Evolutionary conservation across 2,113 vertebrate species (phyloP).

Genomic region (Gymnocephalus cernua): DNA sequence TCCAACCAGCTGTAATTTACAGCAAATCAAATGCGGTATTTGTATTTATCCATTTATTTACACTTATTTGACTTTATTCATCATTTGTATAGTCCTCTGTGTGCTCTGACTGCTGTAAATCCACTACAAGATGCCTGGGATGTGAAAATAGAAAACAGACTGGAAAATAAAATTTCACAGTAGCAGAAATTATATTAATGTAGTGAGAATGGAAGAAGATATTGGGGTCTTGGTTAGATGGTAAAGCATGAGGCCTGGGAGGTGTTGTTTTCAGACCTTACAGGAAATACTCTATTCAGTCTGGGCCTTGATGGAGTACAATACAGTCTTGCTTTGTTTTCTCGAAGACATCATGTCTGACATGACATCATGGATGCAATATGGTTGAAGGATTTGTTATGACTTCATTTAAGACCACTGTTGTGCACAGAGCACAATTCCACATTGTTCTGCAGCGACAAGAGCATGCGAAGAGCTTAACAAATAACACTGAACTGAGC

Average conservation of each 20-base stretch:
- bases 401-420: slow-evolving; percentile 73
- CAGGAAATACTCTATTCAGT: slow-evolving; percentile 58
- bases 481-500: slow-evolving; percentile 55
- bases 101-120: slow-evolving; percentile 18
- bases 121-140: neutral
- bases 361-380: slow-evolving; percentile 74
- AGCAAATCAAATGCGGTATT: slow-evolving; percentile 42
- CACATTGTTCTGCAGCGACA: slow-evolving; percentile 69
- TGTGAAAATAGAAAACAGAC: slow-evolving; percentile 14
- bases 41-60: slow-evolving; percentile 51
- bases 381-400: slow-evolving; percentile 68
- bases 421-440: slow-evolving; percentile 69
- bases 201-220: neutral
- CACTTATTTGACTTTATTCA: slow-evolving; percentile 20
- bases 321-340: slow-evolving; percentile 63
- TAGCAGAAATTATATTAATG: slow-evolving; percentile 15
- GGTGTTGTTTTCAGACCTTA: slow-evolving; percentile 46
- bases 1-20: slow-evolving; percentile 26
- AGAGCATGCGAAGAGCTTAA: slow-evolving; percentile 54
- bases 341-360: slow-evolving; percentile 68
- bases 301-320: slow-evolving; percentile 51
- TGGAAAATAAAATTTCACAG: neutral
- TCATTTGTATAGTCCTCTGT: slow-evolving; percentile 14
- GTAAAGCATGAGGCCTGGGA: slow-evolving; percentile 13
- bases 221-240: slow-evolving; percentile 26